Base-by-base conservation (phyloP, 2,113 vertebrate species). In the Pteronura brasiliensis region DNA sequence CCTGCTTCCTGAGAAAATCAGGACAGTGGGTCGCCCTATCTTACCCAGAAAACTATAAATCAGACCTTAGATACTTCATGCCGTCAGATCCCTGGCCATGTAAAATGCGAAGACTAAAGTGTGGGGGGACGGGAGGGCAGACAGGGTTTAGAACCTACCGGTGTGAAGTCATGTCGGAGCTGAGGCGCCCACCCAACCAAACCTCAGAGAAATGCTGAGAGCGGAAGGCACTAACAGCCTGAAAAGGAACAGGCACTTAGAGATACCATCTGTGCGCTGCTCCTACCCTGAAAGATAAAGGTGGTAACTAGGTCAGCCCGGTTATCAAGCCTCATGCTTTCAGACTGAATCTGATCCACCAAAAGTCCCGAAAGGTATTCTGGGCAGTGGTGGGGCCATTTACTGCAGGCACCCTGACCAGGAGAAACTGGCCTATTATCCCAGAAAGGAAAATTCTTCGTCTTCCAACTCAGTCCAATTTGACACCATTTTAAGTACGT, bases 391-490 rank as follows among this genome's bases (percentile, higher is more conserved):
- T 34, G 11, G 61, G 49, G 20, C 31, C n/a, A 47, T 18, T 9
- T 10, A 8, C 74, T 6, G 6, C 49, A 34, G 55, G 31, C 17
- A 74, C 42, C 20, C 69, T 82, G 36, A 47, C 39, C 6, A 20
- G 65, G 49, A 47, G 9, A 92, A 83, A 76, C 39, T 6, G 25
- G 42, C 23, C 93, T 84, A 25, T 42, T 49, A 34, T 69, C 36
- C 69, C 34, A 81, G 55, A 74, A 72, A 95, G 34, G 39, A 93
- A 89, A 93, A 74, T 8, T 92, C 79, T 85, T 80, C 65, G 27
- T 92, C 27, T 92, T 83, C 21, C 42, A 90, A 67, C 39, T 84
- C 71, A 67, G 12, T 67, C 25, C n/a, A 57, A 34, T 34, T 92
- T 52, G 49, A 77, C 44, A 76, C 63, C 34, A 31, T 76, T 95